Evolutionary conservation across 1,140 invertebrate genomes (phyloP), one percentile per base, ranked within the genome.

Genomic region (Aphelinus atriplicis): DNA sequence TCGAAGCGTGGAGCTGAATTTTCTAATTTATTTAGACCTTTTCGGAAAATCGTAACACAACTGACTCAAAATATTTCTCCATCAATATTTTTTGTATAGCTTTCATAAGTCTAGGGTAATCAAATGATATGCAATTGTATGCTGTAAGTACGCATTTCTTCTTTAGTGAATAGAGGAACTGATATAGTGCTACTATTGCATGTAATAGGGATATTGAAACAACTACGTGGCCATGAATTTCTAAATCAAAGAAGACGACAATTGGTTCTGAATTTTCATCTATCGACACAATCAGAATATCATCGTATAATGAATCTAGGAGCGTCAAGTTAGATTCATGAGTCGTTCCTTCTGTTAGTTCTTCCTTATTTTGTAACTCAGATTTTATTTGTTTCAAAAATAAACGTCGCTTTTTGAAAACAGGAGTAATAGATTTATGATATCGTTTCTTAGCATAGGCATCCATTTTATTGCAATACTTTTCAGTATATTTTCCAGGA

Each of bases 91-190:
- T 78, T 60, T 72, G 55, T 1, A 78, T 57, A 42, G 67, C 67
- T 66, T 67, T 61, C 6, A 78, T 67, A 58, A 78, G 51, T 4
- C 70, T 9, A 5, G 45, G 58, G 45, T 71, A 78, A 61, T 78
- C 77, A 66, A 78, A 78, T 26, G 26, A 26, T 26, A 26, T 26
- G 51, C 73, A 75, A 56, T 78, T 78, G 53, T 78, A 73, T 50
- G 73, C 68, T 47, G 73, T 69, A 63, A 73, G 60, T 61, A 78
- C 75, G 42, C 73, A 78, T 63, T 75, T 78, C 50, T 63, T 68
- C 45, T 63, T 10, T 48, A 78, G 69, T 26, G n/a, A 57, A 66
- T 9, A 60, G 57, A 77, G 66, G 60, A 74, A 74, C 69, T 77
- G 61, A 71, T 73, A 74, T 42, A 74, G 64, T 10, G 3, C 57